phyloP scores from a whole-genome alignment of 2,797 vertebrate species.

The Brachymystax lenok region DNA sequence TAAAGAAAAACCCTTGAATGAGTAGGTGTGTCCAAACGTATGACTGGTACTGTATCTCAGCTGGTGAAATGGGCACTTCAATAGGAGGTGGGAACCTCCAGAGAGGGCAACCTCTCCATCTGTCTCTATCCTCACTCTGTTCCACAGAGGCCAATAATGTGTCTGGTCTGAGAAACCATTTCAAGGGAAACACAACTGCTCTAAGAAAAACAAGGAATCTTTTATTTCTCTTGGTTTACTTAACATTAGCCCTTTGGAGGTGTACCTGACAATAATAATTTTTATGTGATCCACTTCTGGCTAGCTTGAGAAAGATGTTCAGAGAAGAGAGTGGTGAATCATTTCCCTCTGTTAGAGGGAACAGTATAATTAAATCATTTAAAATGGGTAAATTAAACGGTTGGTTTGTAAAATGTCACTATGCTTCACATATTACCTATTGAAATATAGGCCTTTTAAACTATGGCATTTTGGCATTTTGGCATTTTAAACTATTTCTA shows the following conservation, averaged over 20 bases:
- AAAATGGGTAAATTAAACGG: neutral
- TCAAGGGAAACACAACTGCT: slow-evolving; percentile 50
- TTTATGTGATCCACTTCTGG: neutral
- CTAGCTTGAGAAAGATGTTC: slow-evolving; percentile 6
- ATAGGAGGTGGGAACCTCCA: slow-evolving; percentile 12
- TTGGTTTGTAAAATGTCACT: slow-evolving; percentile 4
- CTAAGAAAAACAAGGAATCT: slow-evolving; percentile 59
- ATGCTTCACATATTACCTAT: neutral
- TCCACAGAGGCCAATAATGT: slow-evolving; percentile 40
- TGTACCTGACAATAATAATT: slow-evolving; percentile 13
- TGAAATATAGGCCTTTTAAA: too few relatives aligned
- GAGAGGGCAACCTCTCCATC: slow-evolving; percentile 25
- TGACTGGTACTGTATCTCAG: neutral
- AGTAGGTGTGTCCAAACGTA: too few relatives aligned
- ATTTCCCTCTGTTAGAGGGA: neutral
- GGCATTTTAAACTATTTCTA: neutral
- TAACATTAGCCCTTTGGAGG: slow-evolving; percentile 32
- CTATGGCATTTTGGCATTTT: too few relatives aligned
- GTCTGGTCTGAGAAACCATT: slow-evolving; percentile 31
- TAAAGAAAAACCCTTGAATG: too few relatives aligned
- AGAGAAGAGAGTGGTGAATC: neutral
- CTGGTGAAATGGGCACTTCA: slow-evolving; percentile 16
- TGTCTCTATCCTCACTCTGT: slow-evolving; percentile 30
- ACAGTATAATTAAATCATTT: neutral
- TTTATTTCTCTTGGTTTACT: slow-evolving; percentile 46